Evolutionary conservation across 92 coral and sea anemone genomes (phyloP), one percentile per base, ranked within the genome.

Genomic region (Palythoa grandis): DNA sequence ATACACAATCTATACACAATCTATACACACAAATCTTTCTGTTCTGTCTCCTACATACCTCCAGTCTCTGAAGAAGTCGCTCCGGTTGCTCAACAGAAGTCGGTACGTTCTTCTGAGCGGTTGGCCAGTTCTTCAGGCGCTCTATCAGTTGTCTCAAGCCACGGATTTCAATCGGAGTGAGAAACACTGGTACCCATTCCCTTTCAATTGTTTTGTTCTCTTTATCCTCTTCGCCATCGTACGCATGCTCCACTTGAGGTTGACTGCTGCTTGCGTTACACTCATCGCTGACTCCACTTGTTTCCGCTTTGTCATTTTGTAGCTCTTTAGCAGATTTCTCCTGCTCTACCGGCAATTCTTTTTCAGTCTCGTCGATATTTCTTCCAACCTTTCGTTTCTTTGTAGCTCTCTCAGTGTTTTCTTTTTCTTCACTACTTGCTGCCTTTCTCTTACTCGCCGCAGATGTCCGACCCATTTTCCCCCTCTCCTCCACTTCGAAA

Each of bases 161-260:
- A 3, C 83, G 83, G 40, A 92, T 82, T 83, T 97, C 99, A 79
- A 63, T 72, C 76, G 88, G 86, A 24, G 99, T 93, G 20, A 97
- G 89, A 84, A 90, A 84, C 39, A 97, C 99, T 74, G 95, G 95
- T 24, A 83, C 89, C 99, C 99, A 97, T 15, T 90, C 90, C 50
- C 84, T 89, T 29, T 89, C 78, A 2, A 90, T 84, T 20, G 86
- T 89, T 14, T 80, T 54, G 24, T 52, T 90, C 75, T 82, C 92
- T 58, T 68, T 77, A 70, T 17, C 77, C 20, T 88, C 88, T 16
- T 68, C 20, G 35, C 79, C 65, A 52, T 73, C 93, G 56, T 14
- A 58, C 78, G 74, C 84, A 68, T 77, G 79, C 72, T 72, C 91
- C 57, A 25, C 74, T 35, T 47, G 87, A 73, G 82, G 91, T 16